Conservation (phyloP, 2,888 invertebrate genomes). For the Thumatha senex region DNA sequence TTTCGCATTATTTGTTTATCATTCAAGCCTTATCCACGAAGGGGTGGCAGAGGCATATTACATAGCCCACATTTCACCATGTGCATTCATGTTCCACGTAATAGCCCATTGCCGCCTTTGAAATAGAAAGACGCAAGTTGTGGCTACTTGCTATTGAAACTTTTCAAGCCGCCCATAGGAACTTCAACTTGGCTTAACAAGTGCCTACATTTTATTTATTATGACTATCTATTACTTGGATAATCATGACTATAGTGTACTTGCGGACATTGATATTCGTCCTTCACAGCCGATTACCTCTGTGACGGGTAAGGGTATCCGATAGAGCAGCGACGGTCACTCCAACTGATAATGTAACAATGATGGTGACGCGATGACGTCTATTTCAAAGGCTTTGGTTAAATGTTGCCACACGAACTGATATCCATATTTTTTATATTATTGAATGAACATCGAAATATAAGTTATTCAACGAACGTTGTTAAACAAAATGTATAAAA, state of each 20-base stretch:
- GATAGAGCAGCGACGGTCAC: slow-evolving; percentile 43
- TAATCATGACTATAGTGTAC: slow-evolving; percentile 12
- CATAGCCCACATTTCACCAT: no score
- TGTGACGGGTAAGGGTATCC: slow-evolving; percentile 47
- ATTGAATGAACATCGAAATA: slow-evolving; percentile 13
- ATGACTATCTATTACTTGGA: neutral
- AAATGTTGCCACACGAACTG: slow-evolving; percentile 24
- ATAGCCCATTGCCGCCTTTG: no score
- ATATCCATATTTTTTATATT: neutral
- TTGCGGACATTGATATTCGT: slow-evolving; percentile 37
- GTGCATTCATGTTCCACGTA: no score
- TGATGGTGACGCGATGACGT: slow-evolving; percentile 36
- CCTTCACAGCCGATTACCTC: slow-evolving; percentile 52
- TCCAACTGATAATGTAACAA: slow-evolving; percentile 35
- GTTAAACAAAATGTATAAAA: slow-evolving; percentile 12
- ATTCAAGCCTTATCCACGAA: no score
- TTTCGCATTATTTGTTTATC: no score
- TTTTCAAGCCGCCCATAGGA: no score
- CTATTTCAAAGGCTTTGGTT: slow-evolving; percentile 43
- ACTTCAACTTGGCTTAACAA: no score
- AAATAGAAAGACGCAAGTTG: no score
- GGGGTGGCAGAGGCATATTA: no score
- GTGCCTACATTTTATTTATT: no score
- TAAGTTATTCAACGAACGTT: slow-evolving; percentile 12
- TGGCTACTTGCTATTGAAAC: no score